Percentiles rank a stretch among this genome's conserved stretches.
These are phyloP conservation scores for Leiothrix lutea DNA, from an alignment of 2,113 vertebrate genomes.

Conservation along the genomic window DNA sequence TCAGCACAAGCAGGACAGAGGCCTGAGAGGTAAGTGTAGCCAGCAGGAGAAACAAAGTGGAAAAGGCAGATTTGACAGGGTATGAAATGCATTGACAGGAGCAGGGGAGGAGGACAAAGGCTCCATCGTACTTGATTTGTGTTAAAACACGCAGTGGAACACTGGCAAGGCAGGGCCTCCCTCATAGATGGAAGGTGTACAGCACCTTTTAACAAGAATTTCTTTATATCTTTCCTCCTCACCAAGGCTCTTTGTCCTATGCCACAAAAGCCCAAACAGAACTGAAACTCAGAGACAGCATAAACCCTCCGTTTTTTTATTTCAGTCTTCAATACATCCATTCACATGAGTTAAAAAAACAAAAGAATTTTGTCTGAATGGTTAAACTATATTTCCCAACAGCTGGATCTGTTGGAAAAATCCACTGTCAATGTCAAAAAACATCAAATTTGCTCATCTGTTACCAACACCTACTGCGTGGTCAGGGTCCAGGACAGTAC, in stretches of 20 bases:
- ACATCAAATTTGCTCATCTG: not conserved
- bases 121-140: not conserved
- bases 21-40: not conserved
- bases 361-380: not conserved
- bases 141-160: not conserved
- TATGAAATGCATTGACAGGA: fast-evolving
- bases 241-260: not conserved
- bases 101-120: not conserved
- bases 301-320: not conserved
- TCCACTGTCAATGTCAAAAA: not conserved
- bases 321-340: not conserved
- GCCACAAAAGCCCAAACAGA: fast-evolving
- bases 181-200: fast-evolving
- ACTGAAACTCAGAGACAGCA: not conserved
- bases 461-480: not conserved
- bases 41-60: not conserved
- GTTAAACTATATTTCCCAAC: not conserved
- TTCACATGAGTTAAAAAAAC: not conserved
- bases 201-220: not conserved
- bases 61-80: not conserved
- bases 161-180: not conserved
- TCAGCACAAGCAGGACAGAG: not conserved
- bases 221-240: not conserved
- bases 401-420: not conserved
- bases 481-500: not conserved